Base-by-base conservation (phyloP, 2,797 vertebrate species). In the Anisognathus igniventris region DNA sequence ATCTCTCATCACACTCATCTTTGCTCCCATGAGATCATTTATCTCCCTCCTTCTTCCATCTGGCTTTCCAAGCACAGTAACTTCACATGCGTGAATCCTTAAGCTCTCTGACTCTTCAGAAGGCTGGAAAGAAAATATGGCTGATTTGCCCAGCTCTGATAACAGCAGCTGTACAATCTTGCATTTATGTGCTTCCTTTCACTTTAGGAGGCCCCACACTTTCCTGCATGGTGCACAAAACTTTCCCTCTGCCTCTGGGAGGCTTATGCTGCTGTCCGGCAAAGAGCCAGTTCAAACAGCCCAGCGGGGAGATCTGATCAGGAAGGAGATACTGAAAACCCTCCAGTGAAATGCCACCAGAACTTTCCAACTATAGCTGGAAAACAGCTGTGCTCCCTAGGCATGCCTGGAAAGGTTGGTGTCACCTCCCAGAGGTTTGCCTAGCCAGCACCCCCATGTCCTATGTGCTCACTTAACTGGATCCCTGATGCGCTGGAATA, bases 201-300 rank as follows among this genome's bases (percentile, higher is more conserved):
- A 45, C 62, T 90, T 93, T 65, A 88, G 77, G 79, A 90, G 64
- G 70, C 9, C 66, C 25, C 37, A 31, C 3, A 50, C 75, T 92
- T 75, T 86, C 76, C 84, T 74, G 37, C 72, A 42, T 0, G 0
- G 11, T 56, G 53, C 74, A 84, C 28, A 45, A 42, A 86, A 72
- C 33, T 21, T 44, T 76, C 74, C 45, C 24, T 76, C 56, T 72
- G 57, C 53, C 78, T 87, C 67, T 4, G 4, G 35, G 64, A 94
- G 53, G 81, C n/a, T 89, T 54, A 7, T 24, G 58, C 86, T 85
- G 78, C 92, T 74, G 57, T 77, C 68, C 13, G 68, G 86, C 86
- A 77, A 79, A 50, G 9, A 54, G 93, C 93, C 92, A 89, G 61
- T 24, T 74, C 88, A 88, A 94, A 90, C 53, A 89, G 47, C 60